Base-by-base conservation (phyloP, 2,113 vertebrate genomes). In the Nothobranchius kuhntae region DNA sequence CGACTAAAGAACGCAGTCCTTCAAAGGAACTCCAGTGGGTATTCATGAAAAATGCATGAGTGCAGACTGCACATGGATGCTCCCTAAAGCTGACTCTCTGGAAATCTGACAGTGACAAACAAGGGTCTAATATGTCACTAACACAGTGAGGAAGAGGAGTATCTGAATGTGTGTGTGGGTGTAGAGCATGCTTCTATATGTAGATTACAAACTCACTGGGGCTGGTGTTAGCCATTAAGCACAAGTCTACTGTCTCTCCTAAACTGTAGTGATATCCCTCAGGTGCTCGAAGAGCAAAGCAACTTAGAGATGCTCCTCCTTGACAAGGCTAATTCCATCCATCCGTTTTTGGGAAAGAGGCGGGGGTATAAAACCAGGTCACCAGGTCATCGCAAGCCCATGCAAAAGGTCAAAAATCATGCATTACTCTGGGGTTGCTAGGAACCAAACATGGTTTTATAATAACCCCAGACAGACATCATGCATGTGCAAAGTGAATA, bases 1-100 rank as follows among this genome's bases (percentile, higher is more conserved):
- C 24, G 74, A 85, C 82, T 82, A 80, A 71, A 78, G 78, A 83
- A 70, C 35, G 17, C 36, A 56, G 77, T 77, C 83, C 80, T 87
- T 89, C 80, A 82, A 87, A 87, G 83, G 65, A 81, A 73, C 80
- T 87, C 84, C 80, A 68, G 26, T 81, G 80, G 61, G 68, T 79
- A 70, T 83, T 80, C 86, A 92, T 92, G 87, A 90, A 93, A 92
- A 90, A 92, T 92, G 86, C 87, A 92, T 90, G 88, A 92, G 76
- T 42, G 55, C 66, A 52, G 62, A 83, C 81, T 86, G 71, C 84
- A 87, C 83, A 84, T 71, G 72, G 84, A 82, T 81, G 83, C 87
- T 86, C 81, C 70, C 81, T 84, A 72, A 87, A 84, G 85, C 85
- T 76, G 62, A 79, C 73, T 60, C 82, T 81, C 36, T 53, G 76